Evolutionary conservation across 2,113 vertebrate species (phyloP), one percentile per base, ranked within the genome.

Genomic region (Petroica traversi): DNA sequence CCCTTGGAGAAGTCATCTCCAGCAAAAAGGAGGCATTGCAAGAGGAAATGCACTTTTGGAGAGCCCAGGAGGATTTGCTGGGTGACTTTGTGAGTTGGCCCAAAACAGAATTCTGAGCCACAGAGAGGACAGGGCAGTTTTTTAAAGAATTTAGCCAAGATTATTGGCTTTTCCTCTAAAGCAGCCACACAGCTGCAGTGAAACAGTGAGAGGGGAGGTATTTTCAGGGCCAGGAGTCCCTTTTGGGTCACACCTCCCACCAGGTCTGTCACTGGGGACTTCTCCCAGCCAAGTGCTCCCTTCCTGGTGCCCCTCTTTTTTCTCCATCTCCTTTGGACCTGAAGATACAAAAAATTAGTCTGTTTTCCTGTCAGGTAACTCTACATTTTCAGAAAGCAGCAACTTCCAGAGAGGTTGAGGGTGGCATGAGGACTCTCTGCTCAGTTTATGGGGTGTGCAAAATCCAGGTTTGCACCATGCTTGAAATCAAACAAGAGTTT

Each of bases 341-440:
- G 24, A 69, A 66, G 28, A 48, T 46, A 51, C 10, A 6, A 43
- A 59, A 40, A 22, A 25, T 3, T 2, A 10, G 3, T 26, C 22
- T 49, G 4, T 38, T 80, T 48, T 13, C 8, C 15, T 23, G 13
- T 1, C 2, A 38, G 2, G 41, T 29, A 67, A 45, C 4, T n/a
- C 4, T n/a, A 7, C 12, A 26, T 63, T 85, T 84, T 57, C 13
- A 41, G 55, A 82, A 88, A 66, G 17, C 38, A 82, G 38, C 58
- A 71, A 6, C 38, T 62, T 48, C 38, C 49, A 55, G 62, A 48
- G n/a, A 36, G 4, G 20, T 9, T 33, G 52, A 71, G 31, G 23
- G 23, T 0, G 0, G 6, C 6, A 2, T 18, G 36, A 77, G 41
- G 5, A 26, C 12, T 28, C 22, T 31, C 26, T 63, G 14, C 75